phyloP scores from a whole-genome alignment of 1,140 invertebrate species.

The Metaphire vulgaris region DNA sequence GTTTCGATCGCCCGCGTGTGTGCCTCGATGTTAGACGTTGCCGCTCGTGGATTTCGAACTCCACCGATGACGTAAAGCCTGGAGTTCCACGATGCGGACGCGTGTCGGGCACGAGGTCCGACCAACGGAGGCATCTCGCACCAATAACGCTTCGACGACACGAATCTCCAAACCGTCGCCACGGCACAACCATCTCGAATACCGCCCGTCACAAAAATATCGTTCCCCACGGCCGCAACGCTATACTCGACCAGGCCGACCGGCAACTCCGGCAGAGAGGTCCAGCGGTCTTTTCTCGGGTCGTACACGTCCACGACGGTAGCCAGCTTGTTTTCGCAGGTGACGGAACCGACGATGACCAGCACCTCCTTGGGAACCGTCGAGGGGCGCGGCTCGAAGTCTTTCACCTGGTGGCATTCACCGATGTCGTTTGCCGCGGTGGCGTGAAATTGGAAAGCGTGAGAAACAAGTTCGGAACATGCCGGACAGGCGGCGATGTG shows the following conservation, averaged over 20 bases:
- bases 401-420: conserved; percentile 42
- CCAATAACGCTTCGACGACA: conserved; percentile 41
- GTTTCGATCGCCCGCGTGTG: conserved; percentile 35
- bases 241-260: conserved; percentile 40
- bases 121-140: conserved; percentile 36
- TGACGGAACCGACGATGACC: conserved; percentile 39
- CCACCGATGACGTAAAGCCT: conserved; percentile 47
- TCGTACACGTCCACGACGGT: conserved; percentile 45
- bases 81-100: conserved; percentile 38
- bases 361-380: conserved; percentile 50
- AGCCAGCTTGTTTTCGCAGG: conserved; percentile 1
- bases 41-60: conserved; percentile 36
- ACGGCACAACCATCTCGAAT: conserved; percentile 44
- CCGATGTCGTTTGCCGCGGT: conserved; percentile 39
- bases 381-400: conserved; percentile 45
- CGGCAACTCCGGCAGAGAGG: conserved; percentile 41
- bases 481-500: conserved; percentile 39
- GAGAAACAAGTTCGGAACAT: conserved; percentile 40
- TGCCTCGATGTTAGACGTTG: conserved; percentile 33
- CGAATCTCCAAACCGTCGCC: conserved; percentile 46
- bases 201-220: conserved; percentile 47
- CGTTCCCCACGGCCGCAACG: conserved; percentile 40
- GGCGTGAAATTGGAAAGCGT: conserved; percentile 43
- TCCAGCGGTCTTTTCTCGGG: conserved; percentile 45
- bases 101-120: conserved; percentile 44